A percentile compares a stretch with the other conserved stretches of the same genome.
Evolutionary conservation across 2,888 invertebrate species (phyloP).

Genomic region (Crematogaster levior): DNA sequence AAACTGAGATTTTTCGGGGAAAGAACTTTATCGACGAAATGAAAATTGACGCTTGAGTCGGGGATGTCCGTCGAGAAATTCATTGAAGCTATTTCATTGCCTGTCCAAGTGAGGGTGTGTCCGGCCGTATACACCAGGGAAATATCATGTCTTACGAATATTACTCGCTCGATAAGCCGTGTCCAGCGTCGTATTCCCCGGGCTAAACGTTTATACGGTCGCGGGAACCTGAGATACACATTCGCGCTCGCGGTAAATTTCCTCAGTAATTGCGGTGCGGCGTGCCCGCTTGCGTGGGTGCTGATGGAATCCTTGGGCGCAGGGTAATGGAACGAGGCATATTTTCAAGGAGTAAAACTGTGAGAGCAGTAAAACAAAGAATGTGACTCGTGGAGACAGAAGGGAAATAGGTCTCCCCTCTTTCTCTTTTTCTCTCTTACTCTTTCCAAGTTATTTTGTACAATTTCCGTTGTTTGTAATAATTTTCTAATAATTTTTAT

Average conservation of each 20-base stretch:
- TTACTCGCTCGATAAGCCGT: conserved; percentile 17
- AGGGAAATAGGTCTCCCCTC: background rate
- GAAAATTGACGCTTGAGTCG: background rate
- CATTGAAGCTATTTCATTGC: background rate
- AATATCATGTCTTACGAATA: conserved; percentile 6
- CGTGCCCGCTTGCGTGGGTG: conserved; percentile 64
- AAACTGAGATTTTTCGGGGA: background rate
- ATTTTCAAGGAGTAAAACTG: conserved; percentile 13
- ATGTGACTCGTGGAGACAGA: background rate
- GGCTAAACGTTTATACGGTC: conserved; percentile 12
- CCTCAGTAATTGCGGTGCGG: conserved; percentile 66
- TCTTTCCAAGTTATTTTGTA: background rate
- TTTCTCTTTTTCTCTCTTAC: background rate
- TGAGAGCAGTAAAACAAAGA: background rate
- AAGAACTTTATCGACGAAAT: background rate
- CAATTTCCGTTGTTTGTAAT: background rate
- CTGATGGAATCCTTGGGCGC: conserved; percentile 70
- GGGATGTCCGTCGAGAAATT: conserved; percentile 6
- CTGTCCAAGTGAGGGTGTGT: background rate
- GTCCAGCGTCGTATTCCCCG: conserved; percentile 3
- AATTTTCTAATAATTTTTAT: background rate
- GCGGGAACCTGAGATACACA: conserved; percentile 13
- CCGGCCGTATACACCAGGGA: background rate
- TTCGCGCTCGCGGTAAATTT: conserved; percentile 65
- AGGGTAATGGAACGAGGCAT: conserved; percentile 58